These are phyloP conservation scores for Onychomys arenicola DNA, from an alignment of 2,797 vertebrate genomes.

Conservation along the genomic window DNA sequence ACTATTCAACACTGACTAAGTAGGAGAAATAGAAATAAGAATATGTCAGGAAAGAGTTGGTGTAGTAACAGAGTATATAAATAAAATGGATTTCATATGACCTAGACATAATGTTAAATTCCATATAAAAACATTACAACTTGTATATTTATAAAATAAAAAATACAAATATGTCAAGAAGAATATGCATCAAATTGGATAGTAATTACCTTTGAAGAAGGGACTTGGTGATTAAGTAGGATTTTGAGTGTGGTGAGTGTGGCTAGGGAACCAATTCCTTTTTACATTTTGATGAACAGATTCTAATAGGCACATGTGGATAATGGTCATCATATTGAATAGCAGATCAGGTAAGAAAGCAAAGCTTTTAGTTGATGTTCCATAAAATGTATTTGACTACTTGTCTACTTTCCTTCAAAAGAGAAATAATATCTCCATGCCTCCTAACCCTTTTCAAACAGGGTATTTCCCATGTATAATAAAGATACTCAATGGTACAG, in stretches of 20 bases:
- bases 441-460: not conserved
- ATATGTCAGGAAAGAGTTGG: not conserved
- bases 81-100: not conserved
- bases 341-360: not conserved
- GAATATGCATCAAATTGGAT: not conserved
- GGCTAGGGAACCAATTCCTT: not conserved
- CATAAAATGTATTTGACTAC: not conserved
- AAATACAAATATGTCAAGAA: not conserved
- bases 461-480: not conserved
- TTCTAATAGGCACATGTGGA: not conserved
- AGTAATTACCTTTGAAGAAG: constrained; percentile 1
- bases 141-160: not conserved
- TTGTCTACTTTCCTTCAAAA: not conserved
- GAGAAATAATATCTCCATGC: not conserved
- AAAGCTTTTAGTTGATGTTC: not conserved
- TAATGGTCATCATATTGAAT: not conserved
- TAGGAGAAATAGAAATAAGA: constrained; percentile 35
- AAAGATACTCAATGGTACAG: not conserved
- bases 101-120: not conserved
- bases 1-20: not conserved
- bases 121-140: not conserved
- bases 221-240: not conserved
- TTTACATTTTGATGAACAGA: not conserved
- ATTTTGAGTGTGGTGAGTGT: not conserved
- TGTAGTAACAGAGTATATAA: not conserved